These are phyloP conservation scores for Amaurobius ferox DNA, from an alignment of 2,888 invertebrate species.

Conservation along the genomic window DNA sequence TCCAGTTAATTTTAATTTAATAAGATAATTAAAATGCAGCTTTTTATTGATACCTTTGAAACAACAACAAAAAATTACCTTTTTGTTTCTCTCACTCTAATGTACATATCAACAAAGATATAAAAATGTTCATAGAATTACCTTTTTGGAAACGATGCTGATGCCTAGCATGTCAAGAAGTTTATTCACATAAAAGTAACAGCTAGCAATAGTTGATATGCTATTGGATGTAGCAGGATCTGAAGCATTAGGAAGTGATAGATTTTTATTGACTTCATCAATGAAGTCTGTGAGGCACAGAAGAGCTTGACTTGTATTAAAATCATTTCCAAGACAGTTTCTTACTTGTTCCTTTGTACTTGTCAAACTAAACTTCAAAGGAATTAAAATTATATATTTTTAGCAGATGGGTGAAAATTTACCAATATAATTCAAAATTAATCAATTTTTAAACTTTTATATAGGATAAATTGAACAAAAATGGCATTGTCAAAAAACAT, in stretches of 20 bases:
- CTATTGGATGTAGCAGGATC: background rate
- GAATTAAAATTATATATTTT: background rate
- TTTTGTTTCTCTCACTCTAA: too few relatives aligned
- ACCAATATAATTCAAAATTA: too few relatives aligned
- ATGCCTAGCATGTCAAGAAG: slow-evolving; percentile 51
- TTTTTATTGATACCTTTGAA: too few relatives aligned
- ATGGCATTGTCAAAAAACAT: too few relatives aligned
- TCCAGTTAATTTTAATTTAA: too few relatives aligned
- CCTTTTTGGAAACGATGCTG: slow-evolving; percentile 51
- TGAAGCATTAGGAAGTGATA: slow-evolving; percentile 3
- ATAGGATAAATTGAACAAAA: too few relatives aligned
- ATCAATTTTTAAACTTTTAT: too few relatives aligned
- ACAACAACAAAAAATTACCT: too few relatives aligned
- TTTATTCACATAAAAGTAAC: slow-evolving; percentile 44
- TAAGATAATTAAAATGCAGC: too few relatives aligned
- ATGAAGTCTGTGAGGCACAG: slow-evolving; percentile 42
- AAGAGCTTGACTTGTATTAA: slow-evolving; percentile 56
- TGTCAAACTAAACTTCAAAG: slow-evolving; percentile 44
- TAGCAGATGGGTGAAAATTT: too few relatives aligned
- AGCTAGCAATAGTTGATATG: slow-evolving; percentile 26
- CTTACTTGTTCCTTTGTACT: slow-evolving; percentile 27
- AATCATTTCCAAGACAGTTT: slow-evolving; percentile 49
- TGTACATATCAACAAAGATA: too few relatives aligned
- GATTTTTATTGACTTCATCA: slow-evolving; percentile 49
- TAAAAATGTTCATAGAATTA: too few relatives aligned